Conservation (phyloP, 2,797 vertebrate species). For the Channallabes apus region DNA sequence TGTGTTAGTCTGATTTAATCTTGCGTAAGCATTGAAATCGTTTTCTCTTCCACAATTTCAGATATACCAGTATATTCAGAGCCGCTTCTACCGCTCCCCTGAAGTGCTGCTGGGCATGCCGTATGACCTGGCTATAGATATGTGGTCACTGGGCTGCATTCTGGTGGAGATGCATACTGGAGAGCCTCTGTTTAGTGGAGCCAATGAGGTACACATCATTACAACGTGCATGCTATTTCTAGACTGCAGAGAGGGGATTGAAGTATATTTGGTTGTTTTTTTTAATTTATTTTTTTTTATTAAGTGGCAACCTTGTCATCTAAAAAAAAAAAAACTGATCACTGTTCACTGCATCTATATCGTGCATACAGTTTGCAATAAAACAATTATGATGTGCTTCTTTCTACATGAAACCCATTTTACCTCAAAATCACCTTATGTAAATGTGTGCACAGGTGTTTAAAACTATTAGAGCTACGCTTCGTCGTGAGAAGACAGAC, state of each 20-base stretch:
- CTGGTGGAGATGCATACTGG: slow-evolving; percentile 92
- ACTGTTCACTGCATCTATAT: not conserved
- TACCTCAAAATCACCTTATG: not conserved
- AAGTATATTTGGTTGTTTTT: not conserved
- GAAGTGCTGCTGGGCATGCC: slow-evolving; percentile 93
- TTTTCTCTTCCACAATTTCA: slow-evolving; percentile 60
- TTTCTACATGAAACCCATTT: not conserved
- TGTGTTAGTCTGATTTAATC: not conserved
- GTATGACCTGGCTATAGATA: slow-evolving; percentile 90
- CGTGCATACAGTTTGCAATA: not conserved
- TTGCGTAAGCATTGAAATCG: not conserved
- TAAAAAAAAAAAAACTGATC: not conserved
- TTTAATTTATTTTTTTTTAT: too few relatives aligned
- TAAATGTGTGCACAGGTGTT: not conserved
- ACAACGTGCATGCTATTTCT: not conserved
- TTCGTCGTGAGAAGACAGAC: not conserved
- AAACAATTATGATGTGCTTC: not conserved
- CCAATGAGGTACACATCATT: slow-evolving; percentile 79
- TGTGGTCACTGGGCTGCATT: slow-evolving; percentile 93
- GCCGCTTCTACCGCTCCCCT: slow-evolving; percentile 89
- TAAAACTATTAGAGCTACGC: not conserved
- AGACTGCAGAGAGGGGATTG: not conserved
- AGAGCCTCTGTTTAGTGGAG: slow-evolving; percentile 89
- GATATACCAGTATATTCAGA: slow-evolving; percentile 95
- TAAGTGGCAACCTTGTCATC: too few relatives aligned